A percentile compares a stretch with the other conserved stretches of the same genome.
Conservation (phyloP, 64 coral and sea anemone species). For the Stichodactyla helianthus region DNA sequence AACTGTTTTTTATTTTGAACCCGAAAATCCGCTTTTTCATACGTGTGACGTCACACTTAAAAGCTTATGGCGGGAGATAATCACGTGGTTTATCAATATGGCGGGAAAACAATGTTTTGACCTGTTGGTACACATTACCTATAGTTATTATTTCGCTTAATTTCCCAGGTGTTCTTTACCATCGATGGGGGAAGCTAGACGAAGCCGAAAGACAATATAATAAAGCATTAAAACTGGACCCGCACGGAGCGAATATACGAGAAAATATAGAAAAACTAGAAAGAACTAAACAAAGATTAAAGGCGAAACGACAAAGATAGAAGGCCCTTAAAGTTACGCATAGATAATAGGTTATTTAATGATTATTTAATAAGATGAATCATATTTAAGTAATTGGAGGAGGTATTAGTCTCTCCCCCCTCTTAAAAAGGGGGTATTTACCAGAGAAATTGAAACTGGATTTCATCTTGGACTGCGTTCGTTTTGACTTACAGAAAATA, state of each 20-base stretch:
- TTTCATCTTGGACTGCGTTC: no score
- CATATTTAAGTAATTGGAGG: neutral
- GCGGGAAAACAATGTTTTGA: neutral
- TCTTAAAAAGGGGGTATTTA: neutral
- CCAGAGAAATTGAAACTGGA: neutral
- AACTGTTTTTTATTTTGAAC: no score
- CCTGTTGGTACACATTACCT: neutral
- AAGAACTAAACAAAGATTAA: slow-evolving; percentile 39
- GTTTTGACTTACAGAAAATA: no score
- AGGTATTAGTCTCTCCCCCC: neutral
- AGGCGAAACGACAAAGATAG: neutral
- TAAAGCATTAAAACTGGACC: slow-evolving; percentile 61
- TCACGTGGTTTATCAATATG: neutral
- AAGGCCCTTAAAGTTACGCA: neutral
- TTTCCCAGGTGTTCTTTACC: slow-evolving; percentile 69
- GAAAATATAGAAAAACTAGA: slow-evolving; percentile 72
- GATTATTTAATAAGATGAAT: neutral
- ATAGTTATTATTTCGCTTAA: neutral
- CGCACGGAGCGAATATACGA: slow-evolving; percentile 52
- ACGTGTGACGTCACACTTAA: no score
- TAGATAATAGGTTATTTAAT: neutral
- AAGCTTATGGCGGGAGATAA: neutral
- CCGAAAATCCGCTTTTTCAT: no score
- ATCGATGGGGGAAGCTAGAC: slow-evolving; percentile 82
- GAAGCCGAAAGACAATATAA: slow-evolving; percentile 53